Conservation (phyloP, 2,888 invertebrate genomes). For the Cryptus armator region DNA sequence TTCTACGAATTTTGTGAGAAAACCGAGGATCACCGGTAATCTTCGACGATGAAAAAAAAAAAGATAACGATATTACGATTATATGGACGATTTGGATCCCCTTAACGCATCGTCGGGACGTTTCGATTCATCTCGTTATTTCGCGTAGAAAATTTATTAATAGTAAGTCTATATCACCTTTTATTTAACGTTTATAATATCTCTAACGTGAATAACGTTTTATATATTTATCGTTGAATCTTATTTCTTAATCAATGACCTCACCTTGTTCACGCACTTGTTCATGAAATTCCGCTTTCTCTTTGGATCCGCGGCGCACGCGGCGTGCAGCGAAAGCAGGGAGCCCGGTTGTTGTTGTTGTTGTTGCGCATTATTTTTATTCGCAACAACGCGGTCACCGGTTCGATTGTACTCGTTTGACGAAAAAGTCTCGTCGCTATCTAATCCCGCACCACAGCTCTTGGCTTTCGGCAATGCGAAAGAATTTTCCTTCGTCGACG, state of each 20-base stretch:
- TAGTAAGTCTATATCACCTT: slow-evolving; percentile 68
- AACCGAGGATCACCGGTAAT: too few relatives aligned
- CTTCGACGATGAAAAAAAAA: background rate
- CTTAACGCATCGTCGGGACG: slow-evolving; percentile 12
- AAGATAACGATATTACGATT: background rate
- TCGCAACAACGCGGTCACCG: slow-evolving; percentile 52
- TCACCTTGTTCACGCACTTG: slow-evolving; percentile 84
- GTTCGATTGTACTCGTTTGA: slow-evolving; percentile 76
- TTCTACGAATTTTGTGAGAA: too few relatives aligned
- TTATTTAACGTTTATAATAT: slow-evolving; percentile 12
- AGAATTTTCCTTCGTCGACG: slow-evolving; percentile 68
- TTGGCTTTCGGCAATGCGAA: slow-evolving; percentile 78
- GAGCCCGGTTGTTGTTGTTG: slow-evolving; percentile 85
- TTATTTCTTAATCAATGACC: slow-evolving; percentile 81
- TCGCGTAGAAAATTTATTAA: slow-evolving; percentile 58
- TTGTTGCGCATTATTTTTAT: slow-evolving; percentile 70
- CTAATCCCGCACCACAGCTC: slow-evolving; percentile 82
- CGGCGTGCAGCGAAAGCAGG: slow-evolving; percentile 87
- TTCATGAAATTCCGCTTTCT: slow-evolving; percentile 94
- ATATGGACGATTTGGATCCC: slow-evolving; percentile 1
- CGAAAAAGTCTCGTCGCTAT: slow-evolving; percentile 76
- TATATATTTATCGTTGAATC: slow-evolving; percentile 32
- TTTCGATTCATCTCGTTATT: slow-evolving; percentile 33
- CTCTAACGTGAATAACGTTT: slow-evolving; percentile 4
- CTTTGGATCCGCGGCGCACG: slow-evolving; percentile 87